phyloP scores from a whole-genome alignment of 2,888 invertebrate species.

The Gastrophysa polygoni region DNA sequence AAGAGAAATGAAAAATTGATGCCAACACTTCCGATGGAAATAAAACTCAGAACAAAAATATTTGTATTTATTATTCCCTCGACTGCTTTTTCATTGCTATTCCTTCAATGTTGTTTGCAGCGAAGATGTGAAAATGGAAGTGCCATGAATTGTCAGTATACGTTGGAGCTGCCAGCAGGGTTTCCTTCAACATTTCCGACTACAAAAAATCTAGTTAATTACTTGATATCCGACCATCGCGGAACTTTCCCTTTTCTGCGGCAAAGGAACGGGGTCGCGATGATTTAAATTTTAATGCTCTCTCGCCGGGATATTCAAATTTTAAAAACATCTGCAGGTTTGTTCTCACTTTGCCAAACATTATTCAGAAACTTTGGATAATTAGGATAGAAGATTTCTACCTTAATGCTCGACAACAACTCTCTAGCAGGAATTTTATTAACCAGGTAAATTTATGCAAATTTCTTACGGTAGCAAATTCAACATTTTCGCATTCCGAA shows the following conservation, averaged over 20 bases:
- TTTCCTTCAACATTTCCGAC: background rate
- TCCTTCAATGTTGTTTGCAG: too few species aligned
- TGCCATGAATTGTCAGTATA: too few species aligned
- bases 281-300: conserved; percentile 37
- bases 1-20: too few species aligned
- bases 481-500: background rate
- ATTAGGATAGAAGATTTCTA: conserved; percentile 34
- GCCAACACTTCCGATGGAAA: too few species aligned
- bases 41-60: too few species aligned
- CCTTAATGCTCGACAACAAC: conserved; percentile 32
- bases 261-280: conserved; percentile 27
- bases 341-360: conserved; percentile 39
- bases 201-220: conserved; percentile 25
- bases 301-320: conserved; percentile 38
- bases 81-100: too few species aligned
- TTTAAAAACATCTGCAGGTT: conserved; percentile 39
- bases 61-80: too few species aligned
- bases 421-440: conserved; percentile 32
- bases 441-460: conserved; percentile 35
- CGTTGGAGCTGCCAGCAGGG: background rate
- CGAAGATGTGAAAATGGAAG: too few species aligned
- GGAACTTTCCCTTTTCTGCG: conserved; percentile 17
- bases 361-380: conserved; percentile 40
- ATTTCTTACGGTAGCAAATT: conserved; percentile 26
- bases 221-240: conserved; percentile 22